These are phyloP conservation scores for Myiagra hebetior DNA, from an alignment of 2,113 vertebrate genomes.

Conservation along the genomic window DNA sequence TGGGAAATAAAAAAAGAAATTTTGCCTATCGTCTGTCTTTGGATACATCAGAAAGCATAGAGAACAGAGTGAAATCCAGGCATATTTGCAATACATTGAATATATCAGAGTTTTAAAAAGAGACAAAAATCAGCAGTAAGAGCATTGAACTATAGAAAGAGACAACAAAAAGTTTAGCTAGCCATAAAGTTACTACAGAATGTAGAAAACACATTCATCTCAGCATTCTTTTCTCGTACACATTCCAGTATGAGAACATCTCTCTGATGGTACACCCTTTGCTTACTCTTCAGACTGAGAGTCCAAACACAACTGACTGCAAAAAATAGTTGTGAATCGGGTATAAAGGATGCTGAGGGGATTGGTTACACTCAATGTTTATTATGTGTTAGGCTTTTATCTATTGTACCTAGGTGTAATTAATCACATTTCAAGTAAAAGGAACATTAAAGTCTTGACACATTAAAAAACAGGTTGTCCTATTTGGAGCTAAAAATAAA, in stretches of 20 bases:
- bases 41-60: neutral
- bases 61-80: neutral
- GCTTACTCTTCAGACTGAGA: neutral
- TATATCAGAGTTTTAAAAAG: neutral
- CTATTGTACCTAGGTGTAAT: neutral
- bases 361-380: neutral
- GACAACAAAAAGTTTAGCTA: neutral
- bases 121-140: neutral
- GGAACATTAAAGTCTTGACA: neutral
- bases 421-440: neutral
- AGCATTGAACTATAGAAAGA: neutral
- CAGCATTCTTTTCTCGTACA: neutral
- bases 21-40: neutral
- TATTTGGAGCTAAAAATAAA: neutral
- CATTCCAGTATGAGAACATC: neutral
- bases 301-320: neutral
- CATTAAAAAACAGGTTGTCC: neutral
- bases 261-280: neutral
- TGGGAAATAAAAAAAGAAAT: neutral
- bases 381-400: neutral
- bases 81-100: neutral
- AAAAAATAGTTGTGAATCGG: neutral
- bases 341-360: neutral
- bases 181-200: neutral
- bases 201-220: neutral